Conservation (phyloP, 2,888 invertebrate species). For the Stenurella melanura region DNA sequence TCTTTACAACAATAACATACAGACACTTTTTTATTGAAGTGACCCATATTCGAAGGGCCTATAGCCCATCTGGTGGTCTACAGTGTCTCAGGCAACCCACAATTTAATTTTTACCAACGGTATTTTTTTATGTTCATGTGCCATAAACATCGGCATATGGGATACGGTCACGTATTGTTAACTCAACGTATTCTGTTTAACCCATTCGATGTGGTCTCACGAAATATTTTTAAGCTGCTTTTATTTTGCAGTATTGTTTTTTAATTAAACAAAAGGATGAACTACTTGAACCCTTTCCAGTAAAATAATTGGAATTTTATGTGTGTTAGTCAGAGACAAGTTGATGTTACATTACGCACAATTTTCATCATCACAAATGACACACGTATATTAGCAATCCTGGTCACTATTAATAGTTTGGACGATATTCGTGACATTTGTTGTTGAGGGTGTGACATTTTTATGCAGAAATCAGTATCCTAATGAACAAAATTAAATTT, state of each 20-base stretch:
- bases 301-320: not conserved
- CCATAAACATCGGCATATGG: slow-evolving; percentile 66
- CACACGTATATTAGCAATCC: no score
- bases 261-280: slow-evolving; percentile 11
- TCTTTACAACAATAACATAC: slow-evolving; percentile 27
- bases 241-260: slow-evolving; percentile 19
- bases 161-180: slow-evolving; percentile 66
- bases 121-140: slow-evolving; percentile 64
- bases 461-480: no score
- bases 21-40: slow-evolving; percentile 27
- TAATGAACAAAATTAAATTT: no score
- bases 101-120: slow-evolving; percentile 65
- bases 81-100: slow-evolving; percentile 51
- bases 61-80: slow-evolving; percentile 37
- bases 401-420: no score
- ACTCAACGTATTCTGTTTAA: slow-evolving; percentile 55
- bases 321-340: slow-evolving; percentile 10
- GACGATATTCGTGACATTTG: no score
- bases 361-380: not conserved
- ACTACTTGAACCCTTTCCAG: slow-evolving; percentile 13
- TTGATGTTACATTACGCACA: not conserved
- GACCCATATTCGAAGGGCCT: slow-evolving; percentile 40
- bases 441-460: no score
- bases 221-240: slow-evolving; percentile 35
- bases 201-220: slow-evolving; percentile 46